Evolutionary conservation across 1,140 invertebrate genomes (phyloP).

Genomic region (Chlorops oryzae): DNA sequence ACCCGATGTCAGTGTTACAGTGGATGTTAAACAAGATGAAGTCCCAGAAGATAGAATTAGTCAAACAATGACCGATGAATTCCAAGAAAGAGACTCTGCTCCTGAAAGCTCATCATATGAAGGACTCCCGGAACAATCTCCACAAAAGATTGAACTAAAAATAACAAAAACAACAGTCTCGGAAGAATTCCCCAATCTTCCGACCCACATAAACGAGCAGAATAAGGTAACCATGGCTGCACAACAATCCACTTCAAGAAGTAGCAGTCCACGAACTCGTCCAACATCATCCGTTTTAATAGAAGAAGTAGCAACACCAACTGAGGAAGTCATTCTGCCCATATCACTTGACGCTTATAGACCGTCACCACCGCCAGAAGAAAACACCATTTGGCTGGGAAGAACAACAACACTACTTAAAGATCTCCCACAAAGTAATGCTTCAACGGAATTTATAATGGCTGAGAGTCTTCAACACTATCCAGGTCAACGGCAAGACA

Average conservation of each 20-base stretch:
- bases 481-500: conserved; percentile 22
- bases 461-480: conserved; percentile 35
- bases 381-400: conserved; percentile 26
- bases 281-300: conserved; percentile 48
- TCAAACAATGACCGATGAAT: no score
- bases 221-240: conserved; percentile 37
- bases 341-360: no score
- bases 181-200: conserved; percentile 37
- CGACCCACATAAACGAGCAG: conserved; percentile 34
- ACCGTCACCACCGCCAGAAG: conserved; percentile 34
- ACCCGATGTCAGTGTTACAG: conserved; percentile 33
- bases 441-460: conserved; percentile 29
- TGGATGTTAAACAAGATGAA: conserved; percentile 33
- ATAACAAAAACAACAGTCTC: conserved; percentile 43
- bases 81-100: no score
- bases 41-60: conserved; percentile 28
- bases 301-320: conserved; percentile 49
- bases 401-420: conserved; percentile 16
- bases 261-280: conserved; percentile 20
- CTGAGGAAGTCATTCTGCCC: conserved; percentile 45
- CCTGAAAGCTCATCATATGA: no score
- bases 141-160: conserved; percentile 34
- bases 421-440: conserved; percentile 18
- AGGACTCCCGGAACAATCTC: background rate
- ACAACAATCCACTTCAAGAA: conserved; percentile 25